Conservation (phyloP, 2,113 vertebrate species). For the Andinoacara biseriatus region DNA sequence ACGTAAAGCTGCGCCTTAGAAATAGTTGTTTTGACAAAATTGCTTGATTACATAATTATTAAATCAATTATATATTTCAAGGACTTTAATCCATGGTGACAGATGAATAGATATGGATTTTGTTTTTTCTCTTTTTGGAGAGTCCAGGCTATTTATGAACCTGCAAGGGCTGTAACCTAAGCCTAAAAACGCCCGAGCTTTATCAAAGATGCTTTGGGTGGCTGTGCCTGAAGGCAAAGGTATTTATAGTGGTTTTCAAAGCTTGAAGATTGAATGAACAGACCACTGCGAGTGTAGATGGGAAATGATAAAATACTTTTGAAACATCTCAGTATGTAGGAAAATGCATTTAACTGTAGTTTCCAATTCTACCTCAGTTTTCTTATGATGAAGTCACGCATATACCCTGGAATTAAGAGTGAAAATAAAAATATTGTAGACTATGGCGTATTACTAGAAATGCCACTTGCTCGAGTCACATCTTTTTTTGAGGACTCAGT, state of each 20-base stretch:
- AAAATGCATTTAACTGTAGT: background rate
- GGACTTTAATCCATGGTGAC: background rate
- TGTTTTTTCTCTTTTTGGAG: background rate
- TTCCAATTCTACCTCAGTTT: background rate
- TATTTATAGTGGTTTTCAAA: background rate
- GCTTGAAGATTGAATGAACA: background rate
- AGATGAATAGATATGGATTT: background rate
- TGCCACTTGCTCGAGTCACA: background rate
- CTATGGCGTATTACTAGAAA: background rate
- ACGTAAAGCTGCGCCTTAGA: background rate
- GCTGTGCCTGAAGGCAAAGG: background rate
- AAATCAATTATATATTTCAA: background rate
- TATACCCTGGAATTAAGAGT: background rate
- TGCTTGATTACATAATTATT: background rate
- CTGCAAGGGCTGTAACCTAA: background rate
- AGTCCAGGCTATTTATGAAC: background rate
- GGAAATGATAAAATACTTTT: background rate
- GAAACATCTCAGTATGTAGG: background rate
- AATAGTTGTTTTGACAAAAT: background rate
- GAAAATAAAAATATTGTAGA: background rate
- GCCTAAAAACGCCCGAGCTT: background rate
- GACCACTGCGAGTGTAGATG: background rate
- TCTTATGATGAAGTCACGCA: background rate
- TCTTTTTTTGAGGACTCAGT: background rate
- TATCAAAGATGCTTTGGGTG: background rate